Evolutionary conservation across 2,888 invertebrate genomes (phyloP).

Genomic region (Xestia sexstrigata): DNA sequence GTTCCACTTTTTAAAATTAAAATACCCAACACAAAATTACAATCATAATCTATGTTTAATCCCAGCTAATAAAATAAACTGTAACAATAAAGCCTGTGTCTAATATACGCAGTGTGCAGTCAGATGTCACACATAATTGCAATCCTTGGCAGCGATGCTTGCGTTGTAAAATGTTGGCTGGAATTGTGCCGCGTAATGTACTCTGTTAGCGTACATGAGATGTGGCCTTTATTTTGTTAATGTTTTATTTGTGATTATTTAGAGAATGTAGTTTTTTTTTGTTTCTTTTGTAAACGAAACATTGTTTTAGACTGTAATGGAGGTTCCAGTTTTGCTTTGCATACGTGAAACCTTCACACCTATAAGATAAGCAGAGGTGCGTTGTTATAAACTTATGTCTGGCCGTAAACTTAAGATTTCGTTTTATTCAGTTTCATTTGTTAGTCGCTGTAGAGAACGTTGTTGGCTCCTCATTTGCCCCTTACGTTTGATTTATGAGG

Average conservation of each 20-base stretch:
- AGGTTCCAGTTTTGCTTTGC: neutral
- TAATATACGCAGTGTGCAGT: constrained; percentile 51
- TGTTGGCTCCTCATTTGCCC: neutral
- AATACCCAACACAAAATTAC: neutral
- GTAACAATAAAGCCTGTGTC: constrained; percentile 31
- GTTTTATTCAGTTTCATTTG: neutral
- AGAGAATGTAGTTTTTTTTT: neutral
- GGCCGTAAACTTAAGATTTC: neutral
- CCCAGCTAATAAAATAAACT: constrained; percentile 33
- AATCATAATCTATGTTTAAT: neutral
- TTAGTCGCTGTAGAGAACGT: neutral
- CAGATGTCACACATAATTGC: constrained; percentile 65
- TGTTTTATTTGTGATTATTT: constrained; percentile 9
- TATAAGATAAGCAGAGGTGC: neutral
- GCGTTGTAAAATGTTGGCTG: constrained; percentile 55
- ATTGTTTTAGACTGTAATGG: neutral
- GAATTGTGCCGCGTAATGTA: constrained; percentile 43
- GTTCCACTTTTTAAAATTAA: neutral
- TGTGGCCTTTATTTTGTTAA: constrained; percentile 21
- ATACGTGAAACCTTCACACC: neutral
- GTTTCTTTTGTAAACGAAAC: neutral
- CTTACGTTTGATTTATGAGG: neutral
- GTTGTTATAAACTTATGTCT: neutral
- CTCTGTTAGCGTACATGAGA: constrained; percentile 37
- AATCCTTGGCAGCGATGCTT: constrained; percentile 60